phyloP scores from a whole-genome alignment of 2,113 vertebrate genomes.

The Proteles cristata region DNA sequence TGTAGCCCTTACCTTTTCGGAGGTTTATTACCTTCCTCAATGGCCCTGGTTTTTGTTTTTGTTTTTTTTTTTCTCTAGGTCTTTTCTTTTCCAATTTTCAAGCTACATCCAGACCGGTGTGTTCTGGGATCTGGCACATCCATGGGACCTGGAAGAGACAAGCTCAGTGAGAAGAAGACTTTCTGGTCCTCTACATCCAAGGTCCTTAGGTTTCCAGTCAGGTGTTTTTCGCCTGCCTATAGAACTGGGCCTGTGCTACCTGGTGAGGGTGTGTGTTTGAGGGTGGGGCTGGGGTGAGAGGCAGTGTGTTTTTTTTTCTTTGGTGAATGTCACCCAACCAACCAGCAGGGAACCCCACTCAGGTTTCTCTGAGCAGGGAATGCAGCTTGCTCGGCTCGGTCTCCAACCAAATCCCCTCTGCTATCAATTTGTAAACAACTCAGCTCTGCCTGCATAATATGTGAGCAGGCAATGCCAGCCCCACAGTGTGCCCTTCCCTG shows the following conservation, averaged over 20 bases:
- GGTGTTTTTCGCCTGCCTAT: neutral
- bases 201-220: neutral
- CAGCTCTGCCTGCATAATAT: conserved; percentile 71
- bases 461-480: conserved; percentile 54
- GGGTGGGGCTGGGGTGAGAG: too few species aligned
- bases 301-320: neutral
- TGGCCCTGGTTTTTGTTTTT: too few species aligned
- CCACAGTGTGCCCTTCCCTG: conserved; percentile 72
- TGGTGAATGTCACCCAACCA: neutral
- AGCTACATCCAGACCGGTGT: too few species aligned
- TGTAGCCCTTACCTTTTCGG: neutral
- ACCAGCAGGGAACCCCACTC: neutral
- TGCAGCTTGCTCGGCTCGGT: neutral
- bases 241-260: neutral
- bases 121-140: neutral
- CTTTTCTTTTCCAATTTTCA: neutral
- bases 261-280: neutral
- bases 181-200: neutral
- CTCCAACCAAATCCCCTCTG: conserved; percentile 75
- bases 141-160: neutral
- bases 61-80: neutral
- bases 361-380: neutral
- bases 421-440: conserved; percentile 81
- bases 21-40: neutral
- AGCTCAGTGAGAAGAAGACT: neutral